phyloP scores from a whole-genome alignment of 2,888 invertebrate genomes.

The Saturnia japonica region DNA sequence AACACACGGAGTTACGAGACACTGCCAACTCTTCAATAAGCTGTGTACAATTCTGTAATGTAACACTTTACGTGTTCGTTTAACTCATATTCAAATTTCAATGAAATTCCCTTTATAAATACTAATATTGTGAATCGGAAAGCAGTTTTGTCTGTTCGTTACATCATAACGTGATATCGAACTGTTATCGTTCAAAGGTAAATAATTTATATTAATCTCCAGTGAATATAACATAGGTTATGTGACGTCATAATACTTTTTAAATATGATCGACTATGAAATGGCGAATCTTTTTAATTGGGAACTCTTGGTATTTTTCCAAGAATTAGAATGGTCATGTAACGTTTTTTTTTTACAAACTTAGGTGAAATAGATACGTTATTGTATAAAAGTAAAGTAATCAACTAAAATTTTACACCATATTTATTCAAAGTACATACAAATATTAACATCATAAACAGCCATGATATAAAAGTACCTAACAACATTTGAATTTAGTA shows the following conservation, averaged over 20 bases:
- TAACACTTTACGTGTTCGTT: constrained; percentile 2
- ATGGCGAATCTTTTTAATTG: no score
- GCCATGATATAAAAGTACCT: background rate
- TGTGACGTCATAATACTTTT: no score
- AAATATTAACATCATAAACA: background rate
- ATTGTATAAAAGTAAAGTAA: no score
- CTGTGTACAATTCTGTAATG: constrained; percentile 5
- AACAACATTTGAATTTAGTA: background rate
- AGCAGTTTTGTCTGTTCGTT: constrained; percentile 1
- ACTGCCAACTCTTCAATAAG: background rate
- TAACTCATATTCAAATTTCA: constrained; percentile 7
- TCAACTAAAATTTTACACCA: no score
- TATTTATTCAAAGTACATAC: background rate
- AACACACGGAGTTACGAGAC: background rate
- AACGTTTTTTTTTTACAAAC: no score
- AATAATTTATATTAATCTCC: background rate
- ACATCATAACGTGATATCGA: background rate
- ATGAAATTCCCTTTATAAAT: background rate
- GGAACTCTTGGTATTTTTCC: no score
- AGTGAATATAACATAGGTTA: no score
- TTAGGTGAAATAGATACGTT: no score
- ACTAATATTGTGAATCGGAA: background rate
- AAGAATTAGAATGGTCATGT: no score
- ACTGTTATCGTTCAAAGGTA: background rate
- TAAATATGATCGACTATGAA: no score